Evolutionary conservation across 2,113 vertebrate genomes (phyloP).

Genomic region (Sisor rabdophorus): DNA sequence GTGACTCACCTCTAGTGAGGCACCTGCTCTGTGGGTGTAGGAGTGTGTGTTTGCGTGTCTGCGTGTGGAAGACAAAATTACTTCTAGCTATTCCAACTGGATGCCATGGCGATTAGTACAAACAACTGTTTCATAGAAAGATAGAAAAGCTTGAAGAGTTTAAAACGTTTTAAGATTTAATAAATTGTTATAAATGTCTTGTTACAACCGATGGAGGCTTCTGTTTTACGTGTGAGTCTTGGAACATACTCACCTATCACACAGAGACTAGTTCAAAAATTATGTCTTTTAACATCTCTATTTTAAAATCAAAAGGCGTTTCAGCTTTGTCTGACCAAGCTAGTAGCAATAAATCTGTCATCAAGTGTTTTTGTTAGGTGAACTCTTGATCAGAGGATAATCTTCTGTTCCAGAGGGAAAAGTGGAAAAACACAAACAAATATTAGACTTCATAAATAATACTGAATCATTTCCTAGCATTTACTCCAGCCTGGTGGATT

Average conservation of each 20-base stretch:
- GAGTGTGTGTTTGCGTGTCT: constrained; percentile 32
- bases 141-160: neutral
- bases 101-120: constrained; percentile 37
- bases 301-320: neutral
- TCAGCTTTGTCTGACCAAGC: constrained; percentile 37
- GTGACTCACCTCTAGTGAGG: constrained; percentile 47
- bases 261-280: constrained; percentile 1
- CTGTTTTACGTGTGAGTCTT: neutral
- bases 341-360: constrained; percentile 63
- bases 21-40: constrained; percentile 49
- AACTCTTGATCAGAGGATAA: constrained; percentile 55
- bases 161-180: constrained; percentile 3
- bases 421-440: constrained; percentile 56
- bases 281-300: neutral
- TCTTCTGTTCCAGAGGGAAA: constrained; percentile 62
- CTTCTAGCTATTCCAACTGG: constrained; percentile 40
- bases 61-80: constrained; percentile 34
- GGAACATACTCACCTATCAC: constrained; percentile 19
- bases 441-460: constrained; percentile 44
- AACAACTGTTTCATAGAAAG: constrained; percentile 25
- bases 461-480: constrained; percentile 54
- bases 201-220: neutral
- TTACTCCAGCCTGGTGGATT: constrained; percentile 31
- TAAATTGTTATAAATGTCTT: constrained; percentile 1
- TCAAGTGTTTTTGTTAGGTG: constrained; percentile 48